Evolutionary conservation across 2,888 invertebrate genomes (phyloP), one percentile per base, ranked within the genome.

Genomic region (Sinhomidia bicolor): DNA sequence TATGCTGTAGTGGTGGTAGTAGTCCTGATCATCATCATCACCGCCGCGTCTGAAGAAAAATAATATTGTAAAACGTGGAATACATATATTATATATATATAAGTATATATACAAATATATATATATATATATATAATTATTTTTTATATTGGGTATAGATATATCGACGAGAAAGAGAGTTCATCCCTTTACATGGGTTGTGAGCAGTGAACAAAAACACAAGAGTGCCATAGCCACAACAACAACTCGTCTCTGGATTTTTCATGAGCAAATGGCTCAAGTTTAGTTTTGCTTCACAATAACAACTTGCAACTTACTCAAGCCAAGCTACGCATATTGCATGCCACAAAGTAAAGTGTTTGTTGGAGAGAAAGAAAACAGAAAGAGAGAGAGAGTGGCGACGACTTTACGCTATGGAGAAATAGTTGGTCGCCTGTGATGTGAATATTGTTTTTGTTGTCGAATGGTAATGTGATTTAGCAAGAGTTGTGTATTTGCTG

Each of bases 381-480:
- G n/a, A n/a, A n/a, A n/a, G n/a, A n/a, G n/a, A n/a, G n/a, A n/a
- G n/a, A n/a, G n/a, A 54, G 32, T 12, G 78, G 20, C 47, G 78
- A 57, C 78, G 78, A 78, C 54, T 78, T 12, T 41, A 47, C n/a
- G 23, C 32, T 78, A 32, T 78, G 12, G 54, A 78, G n/a, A n/a
- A n/a, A 57, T 32, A 57, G 78, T 74, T 78, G 57, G 78, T 78
- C 78, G 78, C 20, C 78, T 78, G 47, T 74, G 47, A 74, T 47
- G n/a, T n/a, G n/a, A n/a, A n/a, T 74, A 23, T 44, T 78, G 32
- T 78, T 78, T 32, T 17, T 47, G 74, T 74, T 47, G 47, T 65
- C 80, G 80, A 86, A 71, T 86, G 85, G 85, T 86, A 86, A 86
- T 86, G 85, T 68, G 80, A 86, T 86, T 86, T 80, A 68, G 85